Percentiles rank a stretch among this genome's conserved stretches.
Evolutionary conservation across 2,797 vertebrate genomes (phyloP).

Genomic region (Enteromius paludinosus): DNA sequence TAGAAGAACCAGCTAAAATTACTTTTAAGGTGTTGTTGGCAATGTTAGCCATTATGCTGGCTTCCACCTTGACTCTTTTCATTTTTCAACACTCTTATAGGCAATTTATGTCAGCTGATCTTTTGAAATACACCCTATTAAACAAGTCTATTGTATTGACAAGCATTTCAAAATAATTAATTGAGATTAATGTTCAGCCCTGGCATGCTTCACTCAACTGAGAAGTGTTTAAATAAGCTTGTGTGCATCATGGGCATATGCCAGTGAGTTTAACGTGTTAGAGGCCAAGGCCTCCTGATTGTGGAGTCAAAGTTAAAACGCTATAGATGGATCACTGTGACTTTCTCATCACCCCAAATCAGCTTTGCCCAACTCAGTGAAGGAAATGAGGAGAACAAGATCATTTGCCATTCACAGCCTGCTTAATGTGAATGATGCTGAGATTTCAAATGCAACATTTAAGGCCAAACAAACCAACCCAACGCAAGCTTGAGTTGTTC

Average conservation of each 20-base stretch:
- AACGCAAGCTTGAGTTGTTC: neutral
- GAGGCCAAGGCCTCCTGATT: neutral
- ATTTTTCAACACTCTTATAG: neutral
- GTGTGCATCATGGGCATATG: neutral
- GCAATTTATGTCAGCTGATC: neutral
- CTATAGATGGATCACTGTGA: constrained; percentile 33
- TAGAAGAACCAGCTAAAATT: neutral
- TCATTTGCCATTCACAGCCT: constrained; percentile 38
- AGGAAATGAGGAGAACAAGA: constrained; percentile 45
- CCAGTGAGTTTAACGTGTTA: constrained; percentile 9
- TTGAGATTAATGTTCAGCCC: neutral
- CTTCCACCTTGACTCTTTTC: neutral
- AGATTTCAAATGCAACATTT: constrained; percentile 12
- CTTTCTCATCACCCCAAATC: constrained; percentile 10
- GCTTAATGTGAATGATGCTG: neutral
- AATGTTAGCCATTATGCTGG: neutral
- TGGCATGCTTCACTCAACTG: constrained; percentile 14
- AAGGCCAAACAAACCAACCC: constrained; percentile 9
- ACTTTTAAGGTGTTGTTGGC: neutral
- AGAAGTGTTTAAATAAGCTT: constrained; percentile 47
- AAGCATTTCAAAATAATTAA: neutral
- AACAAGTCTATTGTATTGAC: neutral
- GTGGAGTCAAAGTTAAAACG: constrained; percentile 22
- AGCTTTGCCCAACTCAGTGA: neutral
- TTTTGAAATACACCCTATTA: constrained; percentile 8